These are phyloP conservation scores for Lithophane leautieri DNA, from an alignment of 2,888 invertebrate species.

Conservation along the genomic window DNA sequence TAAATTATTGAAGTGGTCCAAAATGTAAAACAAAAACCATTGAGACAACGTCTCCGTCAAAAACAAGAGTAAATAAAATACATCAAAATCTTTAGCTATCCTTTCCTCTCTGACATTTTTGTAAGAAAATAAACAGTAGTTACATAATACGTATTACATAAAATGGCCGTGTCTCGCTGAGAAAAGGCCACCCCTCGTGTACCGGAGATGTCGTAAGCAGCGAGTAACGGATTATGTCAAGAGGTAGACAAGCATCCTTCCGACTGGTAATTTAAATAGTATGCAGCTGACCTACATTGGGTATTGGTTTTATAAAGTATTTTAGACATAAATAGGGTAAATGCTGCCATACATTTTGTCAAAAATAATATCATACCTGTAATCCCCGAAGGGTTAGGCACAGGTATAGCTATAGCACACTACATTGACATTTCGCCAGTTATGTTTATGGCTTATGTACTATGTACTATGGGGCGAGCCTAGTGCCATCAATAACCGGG, in stretches of 20 bases:
- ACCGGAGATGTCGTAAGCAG: slow-evolving; percentile 40
- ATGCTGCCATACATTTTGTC: too few species aligned
- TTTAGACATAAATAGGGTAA: background rate
- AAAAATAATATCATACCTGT: too few species aligned
- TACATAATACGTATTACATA: slow-evolving; percentile 25
- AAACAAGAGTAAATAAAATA: background rate
- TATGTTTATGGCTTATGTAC: too few species aligned
- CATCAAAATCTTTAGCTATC: background rate
- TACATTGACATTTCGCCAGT: too few species aligned
- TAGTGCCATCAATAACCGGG: too few species aligned
- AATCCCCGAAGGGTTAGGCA: too few species aligned
- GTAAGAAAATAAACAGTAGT: slow-evolving; percentile 25
- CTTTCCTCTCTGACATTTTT: background rate
- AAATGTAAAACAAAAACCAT: background rate
- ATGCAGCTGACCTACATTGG: slow-evolving; percentile 20
- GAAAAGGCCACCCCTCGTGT: slow-evolving; percentile 30
- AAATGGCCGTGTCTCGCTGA: slow-evolving; percentile 25
- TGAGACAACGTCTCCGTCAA: background rate
- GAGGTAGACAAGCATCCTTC: slow-evolving; percentile 40
- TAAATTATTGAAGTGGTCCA: background rate
- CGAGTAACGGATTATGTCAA: slow-evolving; percentile 48
- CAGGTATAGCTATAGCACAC: too few species aligned
- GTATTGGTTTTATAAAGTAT: background rate
- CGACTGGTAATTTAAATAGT: slow-evolving; percentile 32
- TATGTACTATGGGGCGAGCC: too few species aligned